phyloP scores from a whole-genome alignment of 2,113 vertebrate species.

The Struthio camelus region DNA sequence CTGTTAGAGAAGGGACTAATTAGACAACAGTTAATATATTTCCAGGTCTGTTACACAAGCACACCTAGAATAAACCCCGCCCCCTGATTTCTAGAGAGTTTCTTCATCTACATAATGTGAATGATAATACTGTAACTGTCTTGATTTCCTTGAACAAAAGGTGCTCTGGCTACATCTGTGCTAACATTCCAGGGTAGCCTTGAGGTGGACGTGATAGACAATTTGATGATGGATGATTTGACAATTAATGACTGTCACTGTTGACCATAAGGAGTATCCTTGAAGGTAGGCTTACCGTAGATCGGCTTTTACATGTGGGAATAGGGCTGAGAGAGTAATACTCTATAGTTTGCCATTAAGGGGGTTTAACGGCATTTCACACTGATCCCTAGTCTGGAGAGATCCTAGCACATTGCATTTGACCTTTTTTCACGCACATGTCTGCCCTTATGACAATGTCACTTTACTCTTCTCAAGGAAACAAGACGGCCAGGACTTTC shows the following conservation, averaged over 20 bases:
- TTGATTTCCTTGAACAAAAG: neutral
- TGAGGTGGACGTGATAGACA: neutral
- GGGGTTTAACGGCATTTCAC: neutral
- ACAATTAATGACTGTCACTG: neutral
- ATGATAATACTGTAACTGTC: neutral
- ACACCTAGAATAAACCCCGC: neutral
- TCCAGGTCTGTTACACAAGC: neutral
- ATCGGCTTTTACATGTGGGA: neutral
- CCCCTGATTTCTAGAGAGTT: neutral
- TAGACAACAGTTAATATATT: neutral
- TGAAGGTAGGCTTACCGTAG: neutral
- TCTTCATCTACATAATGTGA: neutral
- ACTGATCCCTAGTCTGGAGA: rapidly evolving
- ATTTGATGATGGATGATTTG: neutral
- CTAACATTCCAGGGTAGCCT: neutral
- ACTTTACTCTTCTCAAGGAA: too few relatives aligned
- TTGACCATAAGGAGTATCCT: neutral
- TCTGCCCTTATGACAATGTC: too few relatives aligned
- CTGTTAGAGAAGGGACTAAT: neutral
- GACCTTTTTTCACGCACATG: too few relatives aligned
- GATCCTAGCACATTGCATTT: neutral
- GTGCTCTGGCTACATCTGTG: neutral
- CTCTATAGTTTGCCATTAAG: neutral
- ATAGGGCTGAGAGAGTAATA: neutral
- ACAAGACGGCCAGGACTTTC: too few relatives aligned